Evolutionary conservation across 2,797 vertebrate species (phyloP).

Genomic region (Macrochelys suwanniensis): DNA sequence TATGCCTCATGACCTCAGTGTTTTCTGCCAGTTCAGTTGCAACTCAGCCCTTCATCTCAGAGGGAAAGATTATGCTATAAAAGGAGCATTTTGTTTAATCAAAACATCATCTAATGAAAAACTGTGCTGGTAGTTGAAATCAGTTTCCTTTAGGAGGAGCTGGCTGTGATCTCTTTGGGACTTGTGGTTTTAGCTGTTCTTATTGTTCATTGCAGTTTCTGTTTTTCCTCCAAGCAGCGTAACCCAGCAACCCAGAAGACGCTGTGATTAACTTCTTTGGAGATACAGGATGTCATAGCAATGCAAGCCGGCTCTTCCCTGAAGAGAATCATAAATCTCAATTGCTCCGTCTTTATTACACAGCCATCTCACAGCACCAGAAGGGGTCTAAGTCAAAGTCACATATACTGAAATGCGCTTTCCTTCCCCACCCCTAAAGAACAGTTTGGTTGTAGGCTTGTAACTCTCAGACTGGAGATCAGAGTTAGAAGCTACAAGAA

Average conservation of each 20-base stretch:
- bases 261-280: slow-evolving; percentile 73
- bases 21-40: slow-evolving; percentile 48
- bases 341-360: slow-evolving; percentile 7
- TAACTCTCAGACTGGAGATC: not conserved
- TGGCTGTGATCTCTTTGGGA: slow-evolving; percentile 76
- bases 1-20: not conserved
- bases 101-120: slow-evolving; percentile 76
- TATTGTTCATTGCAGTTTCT: slow-evolving; percentile 73
- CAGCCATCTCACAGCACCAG: slow-evolving; percentile 3
- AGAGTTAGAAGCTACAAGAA: not conserved
- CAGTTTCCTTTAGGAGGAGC: slow-evolving; percentile 72
- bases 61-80: slow-evolving; percentile 68
- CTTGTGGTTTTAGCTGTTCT: slow-evolving; percentile 76
- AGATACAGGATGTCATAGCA: slow-evolving; percentile 62
- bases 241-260: slow-evolving; percentile 79
- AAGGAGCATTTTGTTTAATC: slow-evolving; percentile 73
- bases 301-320: slow-evolving; percentile 16
- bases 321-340: slow-evolving; percentile 60
- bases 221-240: slow-evolving; percentile 77
- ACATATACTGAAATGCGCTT: not conserved
- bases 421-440: not conserved
- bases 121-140: slow-evolving; percentile 69
- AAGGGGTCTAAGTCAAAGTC: not conserved
- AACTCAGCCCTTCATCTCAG: slow-evolving; percentile 59
- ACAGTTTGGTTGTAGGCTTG: not conserved